phyloP scores from a whole-genome alignment of 2,888 invertebrate species.

The Polydrusus tereticollis region DNA sequence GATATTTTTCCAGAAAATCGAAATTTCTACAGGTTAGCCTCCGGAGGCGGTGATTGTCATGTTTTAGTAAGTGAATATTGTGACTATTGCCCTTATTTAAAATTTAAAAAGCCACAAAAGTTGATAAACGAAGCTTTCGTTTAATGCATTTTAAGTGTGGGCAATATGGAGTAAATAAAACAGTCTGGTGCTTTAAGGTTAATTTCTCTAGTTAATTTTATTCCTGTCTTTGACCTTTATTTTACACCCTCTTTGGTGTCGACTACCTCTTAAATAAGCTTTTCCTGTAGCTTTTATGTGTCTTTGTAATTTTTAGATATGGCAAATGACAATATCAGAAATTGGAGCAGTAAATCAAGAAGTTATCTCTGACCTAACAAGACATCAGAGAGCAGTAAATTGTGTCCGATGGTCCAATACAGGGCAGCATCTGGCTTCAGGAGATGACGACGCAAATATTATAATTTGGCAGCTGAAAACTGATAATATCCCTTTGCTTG shows the following conservation, averaged over 20 bases:
- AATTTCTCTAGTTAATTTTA: too few relatives aligned
- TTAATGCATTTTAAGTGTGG: too few relatives aligned
- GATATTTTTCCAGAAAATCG: constrained; percentile 79
- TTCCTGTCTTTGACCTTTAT: too few relatives aligned
- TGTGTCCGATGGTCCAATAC: constrained; percentile 94
- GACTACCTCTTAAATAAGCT: too few relatives aligned
- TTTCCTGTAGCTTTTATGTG: background rate
- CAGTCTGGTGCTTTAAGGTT: too few relatives aligned
- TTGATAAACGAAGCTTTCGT: too few relatives aligned
- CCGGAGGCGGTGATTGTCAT: constrained; percentile 92
- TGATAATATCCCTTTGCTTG: constrained; percentile 75
- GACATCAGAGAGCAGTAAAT: constrained; percentile 95
- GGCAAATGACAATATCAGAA: constrained; percentile 80
- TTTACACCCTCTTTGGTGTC: too few relatives aligned
- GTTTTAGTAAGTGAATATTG: constrained; percentile 85
- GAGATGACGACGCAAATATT: constrained; percentile 93
- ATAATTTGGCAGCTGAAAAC: constrained; percentile 87
- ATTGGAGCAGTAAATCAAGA: constrained; percentile 79
- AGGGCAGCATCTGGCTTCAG: constrained; percentile 88
- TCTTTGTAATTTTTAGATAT: constrained; percentile 74
- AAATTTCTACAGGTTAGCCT: constrained; percentile 82
- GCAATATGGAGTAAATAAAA: too few relatives aligned
- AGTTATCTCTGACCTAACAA: constrained; percentile 87
- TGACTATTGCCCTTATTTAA: too few relatives aligned
- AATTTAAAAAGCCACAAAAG: background rate